Base-by-base conservation (phyloP, 1,140 invertebrate species). In the Stenopsyche tienmushanensis region DNA sequence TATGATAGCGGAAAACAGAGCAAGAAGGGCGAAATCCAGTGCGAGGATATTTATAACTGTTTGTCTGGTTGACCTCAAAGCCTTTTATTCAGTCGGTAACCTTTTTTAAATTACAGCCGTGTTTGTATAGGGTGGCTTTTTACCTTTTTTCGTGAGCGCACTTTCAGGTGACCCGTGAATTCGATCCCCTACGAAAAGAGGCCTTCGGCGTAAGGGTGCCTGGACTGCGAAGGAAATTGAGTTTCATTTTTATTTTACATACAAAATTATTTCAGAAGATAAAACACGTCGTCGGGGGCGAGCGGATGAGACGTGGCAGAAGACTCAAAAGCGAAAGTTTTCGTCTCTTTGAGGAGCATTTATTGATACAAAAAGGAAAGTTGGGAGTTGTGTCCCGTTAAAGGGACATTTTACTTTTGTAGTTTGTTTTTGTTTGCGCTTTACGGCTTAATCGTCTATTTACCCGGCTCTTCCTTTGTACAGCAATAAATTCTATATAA, bases 21-120 rank as follows among this genome's bases (percentile, higher is more conserved):
- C 5, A 34, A 34, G 29, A 34, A 34, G 13, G 13, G 5, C 5
- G 29, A 34, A 34, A 34, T 50, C 21, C 47, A 53, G 8, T 23
- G 18, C 47, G 50, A 9, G 53, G 50, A 57, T 65, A 69, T 69
- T 65, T 65, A 69, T 65, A 69, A 65, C 67, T 69, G 67, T 57
- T 69, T 65, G 63, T 69, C 58, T 62, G 67, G 63, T 62, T 64
- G 63, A 69, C 67, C 67, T 59, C 63, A 62, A 69, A 69, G 58
- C 63, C 57, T 47, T 60, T 63, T 64, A 67, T 67, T 67, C 62
- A 59, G 66, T 64, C 53, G 58, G 44, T 47, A 65, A 66, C 64
- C 66, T 62, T 64, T 65, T 67, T 62, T 60, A 59, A 69, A 69
- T 69, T 69, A 65, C 63, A 53, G 52, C 63, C 41, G 49, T 69